Conservation (phyloP, 2,888 invertebrate species). For the Scaptomyza flava region DNA sequence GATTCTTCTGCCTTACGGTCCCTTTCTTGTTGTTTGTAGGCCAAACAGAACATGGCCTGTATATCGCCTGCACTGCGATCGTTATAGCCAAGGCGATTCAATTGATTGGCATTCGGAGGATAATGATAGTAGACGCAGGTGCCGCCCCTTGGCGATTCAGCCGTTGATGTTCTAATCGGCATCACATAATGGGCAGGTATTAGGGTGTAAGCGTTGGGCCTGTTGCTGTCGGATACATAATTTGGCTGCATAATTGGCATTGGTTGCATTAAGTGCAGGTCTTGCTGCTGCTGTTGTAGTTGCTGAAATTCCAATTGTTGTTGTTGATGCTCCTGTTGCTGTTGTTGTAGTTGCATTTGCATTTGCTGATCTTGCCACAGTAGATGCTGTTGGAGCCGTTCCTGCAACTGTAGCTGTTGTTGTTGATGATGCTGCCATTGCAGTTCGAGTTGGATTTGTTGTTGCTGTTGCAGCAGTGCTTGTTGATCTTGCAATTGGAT, state of each 20-base stretch:
- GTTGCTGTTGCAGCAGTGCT: conserved; percentile 4
- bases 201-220: conserved; percentile 13
- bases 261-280: conserved; percentile 9
- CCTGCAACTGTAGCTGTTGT: background rate
- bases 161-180: conserved; percentile 1
- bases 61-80: conserved; percentile 32
- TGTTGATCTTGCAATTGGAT: conserved; percentile 3
- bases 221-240: conserved; percentile 4
- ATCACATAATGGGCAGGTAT: conserved; percentile 2
- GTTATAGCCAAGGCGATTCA: conserved; percentile 28
- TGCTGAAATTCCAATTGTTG: conserved; percentile 1
- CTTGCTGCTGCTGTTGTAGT: background rate
- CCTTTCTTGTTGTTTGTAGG: conserved; percentile 10
- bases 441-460: background rate
- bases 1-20: conserved; percentile 6
- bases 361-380: background rate
- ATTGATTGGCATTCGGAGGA: conserved; percentile 30
- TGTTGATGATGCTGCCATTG: conserved; percentile 1
- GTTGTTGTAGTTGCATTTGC: background rate
- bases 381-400: conserved; percentile 1
- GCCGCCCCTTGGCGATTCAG: conserved; percentile 2
- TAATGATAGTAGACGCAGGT: conserved; percentile 38
- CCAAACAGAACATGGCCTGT: conserved; percentile 32
- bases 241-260: conserved; percentile 18
- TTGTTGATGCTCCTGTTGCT: conserved; percentile 7